Conservation (phyloP, 2,888 invertebrate genomes). For the Phrixothrix hirtus region DNA sequence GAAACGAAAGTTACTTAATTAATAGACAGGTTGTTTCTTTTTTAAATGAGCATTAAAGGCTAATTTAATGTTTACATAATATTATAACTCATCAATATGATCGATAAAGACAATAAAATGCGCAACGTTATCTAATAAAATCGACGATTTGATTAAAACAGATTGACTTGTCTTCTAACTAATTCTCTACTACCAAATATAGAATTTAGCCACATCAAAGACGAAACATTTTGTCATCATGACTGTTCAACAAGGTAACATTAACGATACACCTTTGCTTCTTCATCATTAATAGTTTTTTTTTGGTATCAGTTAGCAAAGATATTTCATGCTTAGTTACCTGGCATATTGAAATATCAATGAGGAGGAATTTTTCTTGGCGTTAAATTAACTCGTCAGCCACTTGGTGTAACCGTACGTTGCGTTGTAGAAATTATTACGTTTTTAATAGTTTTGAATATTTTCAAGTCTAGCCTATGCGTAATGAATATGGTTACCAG, state of each 20-base stretch:
- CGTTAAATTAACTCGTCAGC: background rate
- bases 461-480: conserved; percentile 16
- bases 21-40: no score
- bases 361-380: conserved; percentile 1
- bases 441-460: conserved; percentile 10
- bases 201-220: background rate
- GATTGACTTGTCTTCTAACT: background rate
- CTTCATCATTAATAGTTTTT: conserved; percentile 12
- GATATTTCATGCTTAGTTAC: conserved; percentile 11
- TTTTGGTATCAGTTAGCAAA: conserved; percentile 1
- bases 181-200: background rate
- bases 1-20: no score
- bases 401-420: background rate
- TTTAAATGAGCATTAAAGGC: no score
- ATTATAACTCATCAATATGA: no score
- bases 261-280: conserved; percentile 7
- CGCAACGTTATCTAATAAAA: background rate
- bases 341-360: conserved; percentile 12
- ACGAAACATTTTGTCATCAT: conserved; percentile 15
- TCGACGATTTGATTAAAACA: background rate
- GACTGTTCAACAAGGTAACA: conserved; percentile 14
- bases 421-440: background rate
- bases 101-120: no score
- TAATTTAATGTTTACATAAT: no score
- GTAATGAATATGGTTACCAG: conserved; percentile 32